phyloP scores from a whole-genome alignment of 2,113 vertebrate species.

The Trochalopteron elliotii region DNA sequence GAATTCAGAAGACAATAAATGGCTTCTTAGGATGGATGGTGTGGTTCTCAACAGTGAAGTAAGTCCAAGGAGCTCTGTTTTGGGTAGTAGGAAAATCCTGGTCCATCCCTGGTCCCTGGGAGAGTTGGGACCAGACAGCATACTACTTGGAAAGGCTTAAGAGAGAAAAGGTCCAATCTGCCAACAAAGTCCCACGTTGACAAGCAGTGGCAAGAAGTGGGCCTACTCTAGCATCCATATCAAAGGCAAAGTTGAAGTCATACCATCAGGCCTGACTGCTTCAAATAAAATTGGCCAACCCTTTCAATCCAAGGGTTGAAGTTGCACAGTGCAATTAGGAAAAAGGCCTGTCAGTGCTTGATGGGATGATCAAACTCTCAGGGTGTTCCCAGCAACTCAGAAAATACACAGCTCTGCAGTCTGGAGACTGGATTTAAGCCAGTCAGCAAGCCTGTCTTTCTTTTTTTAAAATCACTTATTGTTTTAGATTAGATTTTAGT shows the following conservation, averaged over 20 bases:
- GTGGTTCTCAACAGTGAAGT: not conserved
- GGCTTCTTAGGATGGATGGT: not conserved
- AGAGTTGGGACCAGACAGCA: not conserved
- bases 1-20: not conserved
- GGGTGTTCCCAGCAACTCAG: not conserved
- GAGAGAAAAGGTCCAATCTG: not conserved
- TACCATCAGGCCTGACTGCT: not conserved
- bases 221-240: not conserved
- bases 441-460: not conserved
- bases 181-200: not conserved
- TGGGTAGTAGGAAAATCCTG: not conserved
- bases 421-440: not conserved
- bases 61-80: not conserved
- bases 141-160: not conserved
- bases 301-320: not conserved
- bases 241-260: not conserved
- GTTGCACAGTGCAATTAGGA: not conserved
- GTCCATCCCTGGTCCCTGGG: not conserved
- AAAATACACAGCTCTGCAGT: constrained; percentile 9
- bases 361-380: not conserved
- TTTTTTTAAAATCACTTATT: not conserved
- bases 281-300: not conserved
- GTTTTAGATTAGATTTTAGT: constrained; percentile 10
- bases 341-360: not conserved
- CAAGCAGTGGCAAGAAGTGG: not conserved